Conservation (phyloP, 2,888 invertebrate genomes). For the Eristalis tenax region DNA sequence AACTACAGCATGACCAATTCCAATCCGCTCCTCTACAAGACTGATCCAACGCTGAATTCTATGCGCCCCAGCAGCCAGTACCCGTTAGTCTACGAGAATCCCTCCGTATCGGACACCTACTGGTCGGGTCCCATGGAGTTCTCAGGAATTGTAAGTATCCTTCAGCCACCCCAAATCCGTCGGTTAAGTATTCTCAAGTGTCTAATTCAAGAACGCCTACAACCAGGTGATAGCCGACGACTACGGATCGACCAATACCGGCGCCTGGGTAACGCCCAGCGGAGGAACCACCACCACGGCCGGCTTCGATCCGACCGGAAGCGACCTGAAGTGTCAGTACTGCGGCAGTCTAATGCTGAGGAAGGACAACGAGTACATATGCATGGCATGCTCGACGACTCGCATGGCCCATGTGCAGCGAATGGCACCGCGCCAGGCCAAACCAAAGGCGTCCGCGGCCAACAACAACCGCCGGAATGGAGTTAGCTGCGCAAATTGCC, state of each 20-base stretch:
- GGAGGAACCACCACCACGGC: constrained; percentile 24
- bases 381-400: constrained; percentile 74
- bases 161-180: background rate
- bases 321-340: constrained; percentile 77
- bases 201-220: constrained; percentile 76
- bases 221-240: constrained; percentile 78
- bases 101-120: constrained; percentile 75
- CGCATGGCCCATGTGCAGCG: constrained; percentile 73
- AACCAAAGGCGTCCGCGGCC: constrained; percentile 77
- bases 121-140: constrained; percentile 76
- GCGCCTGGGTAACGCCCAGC: constrained; percentile 75
- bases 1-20: constrained; percentile 77
- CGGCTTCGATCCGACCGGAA: constrained; percentile 55
- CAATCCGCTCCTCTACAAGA: constrained; percentile 77
- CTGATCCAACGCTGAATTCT: constrained; percentile 79
- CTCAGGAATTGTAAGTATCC: constrained; percentile 74
- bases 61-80: constrained; percentile 77
- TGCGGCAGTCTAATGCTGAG: constrained; percentile 76
- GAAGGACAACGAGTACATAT: constrained; percentile 76
- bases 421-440: constrained; percentile 76
- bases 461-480: constrained; percentile 79
- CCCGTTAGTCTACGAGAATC: constrained; percentile 77
- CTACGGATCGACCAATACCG: constrained; percentile 75
- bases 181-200: background rate
- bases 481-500: constrained; percentile 85